Percentiles rank a stretch among this genome's conserved stretches.
Evolutionary conservation across 2,113 vertebrate species (phyloP).

Genomic region (Puntigrus tetrazona): DNA sequence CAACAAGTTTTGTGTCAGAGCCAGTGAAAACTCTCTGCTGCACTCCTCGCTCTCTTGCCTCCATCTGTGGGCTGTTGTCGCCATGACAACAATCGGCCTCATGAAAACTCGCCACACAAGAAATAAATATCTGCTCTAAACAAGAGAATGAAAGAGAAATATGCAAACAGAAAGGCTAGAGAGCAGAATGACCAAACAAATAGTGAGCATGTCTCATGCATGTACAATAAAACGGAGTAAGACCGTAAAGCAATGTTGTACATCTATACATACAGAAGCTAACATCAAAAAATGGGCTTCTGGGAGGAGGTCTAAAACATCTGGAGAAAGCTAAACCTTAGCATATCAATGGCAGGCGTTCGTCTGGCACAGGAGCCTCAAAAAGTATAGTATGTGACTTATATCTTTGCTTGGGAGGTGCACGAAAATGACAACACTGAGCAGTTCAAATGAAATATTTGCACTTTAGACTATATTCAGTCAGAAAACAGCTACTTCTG

Average conservation of each 20-base stretch:
- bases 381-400: neutral
- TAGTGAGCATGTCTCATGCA: conserved; percentile 1
- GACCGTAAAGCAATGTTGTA: neutral
- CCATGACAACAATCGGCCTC: conserved; percentile 78
- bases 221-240: neutral
- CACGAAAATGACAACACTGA: neutral
- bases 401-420: neutral
- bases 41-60: conserved; percentile 39
- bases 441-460: neutral
- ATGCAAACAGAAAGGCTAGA: neutral
- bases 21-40: conserved; percentile 61
- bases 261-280: neutral
- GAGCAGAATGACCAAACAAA: conserved; percentile 11
- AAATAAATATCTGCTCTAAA: conserved; percentile 43
- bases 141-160: neutral
- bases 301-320: neutral
- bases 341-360: neutral
- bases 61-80: conserved; percentile 73
- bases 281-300: neutral
- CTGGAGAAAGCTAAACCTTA: neutral
- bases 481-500: neutral
- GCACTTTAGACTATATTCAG: neutral
- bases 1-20: conserved; percentile 67
- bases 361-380: neutral
- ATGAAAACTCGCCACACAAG: conserved; percentile 56